These are phyloP conservation scores for Limnothrissa miodon DNA, from an alignment of 2,113 vertebrate genomes.

Conservation along the genomic window DNA sequence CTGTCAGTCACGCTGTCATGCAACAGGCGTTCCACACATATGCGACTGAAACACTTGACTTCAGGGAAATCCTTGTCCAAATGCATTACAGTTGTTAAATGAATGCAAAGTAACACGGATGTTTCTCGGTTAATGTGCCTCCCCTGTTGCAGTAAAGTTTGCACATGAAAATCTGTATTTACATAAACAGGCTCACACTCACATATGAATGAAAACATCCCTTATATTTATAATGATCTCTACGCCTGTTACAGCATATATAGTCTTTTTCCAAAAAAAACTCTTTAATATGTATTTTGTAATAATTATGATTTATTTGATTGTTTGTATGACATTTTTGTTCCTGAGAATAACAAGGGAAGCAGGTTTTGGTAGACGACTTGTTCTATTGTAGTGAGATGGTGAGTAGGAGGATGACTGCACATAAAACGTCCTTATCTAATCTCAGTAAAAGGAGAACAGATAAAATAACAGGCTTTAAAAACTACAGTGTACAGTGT, in stretches of 20 bases:
- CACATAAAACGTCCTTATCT: neutral
- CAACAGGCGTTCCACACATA: slow-evolving; percentile 65
- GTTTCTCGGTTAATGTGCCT: neutral
- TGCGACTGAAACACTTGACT: slow-evolving; percentile 60
- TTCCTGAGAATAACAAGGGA: neutral
- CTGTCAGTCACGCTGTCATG: slow-evolving; percentile 58
- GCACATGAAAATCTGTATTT: neutral
- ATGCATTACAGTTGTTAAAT: slow-evolving; percentile 13
- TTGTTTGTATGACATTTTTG: too few relatives aligned
- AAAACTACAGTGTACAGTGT: neutral
- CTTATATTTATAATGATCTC: neutral
- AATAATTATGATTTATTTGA: too few relatives aligned
- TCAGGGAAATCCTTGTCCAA: slow-evolving; percentile 58
- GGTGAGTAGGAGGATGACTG: neutral
- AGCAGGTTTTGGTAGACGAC: neutral
- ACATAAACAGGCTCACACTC: neutral
- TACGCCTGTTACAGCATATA: neutral
- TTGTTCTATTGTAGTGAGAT: neutral
- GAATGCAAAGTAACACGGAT: neutral
- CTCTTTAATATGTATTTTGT: too few relatives aligned
- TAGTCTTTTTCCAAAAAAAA: too few relatives aligned
- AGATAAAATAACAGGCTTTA: neutral
- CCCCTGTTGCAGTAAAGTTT: neutral
- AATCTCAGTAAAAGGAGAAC: neutral
- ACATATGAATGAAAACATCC: neutral